phyloP scores from a whole-genome alignment of 2,797 vertebrate genomes.

The Heterohyrax brucei region DNA sequence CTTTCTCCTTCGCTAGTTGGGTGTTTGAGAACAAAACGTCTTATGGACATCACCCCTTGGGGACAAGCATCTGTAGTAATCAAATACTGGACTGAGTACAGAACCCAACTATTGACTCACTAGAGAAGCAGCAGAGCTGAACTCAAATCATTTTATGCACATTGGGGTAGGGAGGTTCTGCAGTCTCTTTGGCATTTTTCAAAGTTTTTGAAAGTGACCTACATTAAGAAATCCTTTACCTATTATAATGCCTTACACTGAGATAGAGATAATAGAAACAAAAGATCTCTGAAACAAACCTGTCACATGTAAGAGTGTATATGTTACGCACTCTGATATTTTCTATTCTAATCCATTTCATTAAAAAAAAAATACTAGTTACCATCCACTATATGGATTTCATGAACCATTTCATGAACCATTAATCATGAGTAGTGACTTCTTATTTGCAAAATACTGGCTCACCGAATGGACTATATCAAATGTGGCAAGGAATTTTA shows the following conservation, averaged over 20 bases:
- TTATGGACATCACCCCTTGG: background rate
- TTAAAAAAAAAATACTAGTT: background rate
- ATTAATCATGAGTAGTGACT: background rate
- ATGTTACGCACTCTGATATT: background rate
- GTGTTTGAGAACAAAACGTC: background rate
- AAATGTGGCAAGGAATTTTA: background rate
- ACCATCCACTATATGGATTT: slow-evolving; percentile 22
- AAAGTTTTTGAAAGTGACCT: slow-evolving; percentile 32
- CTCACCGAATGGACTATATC: background rate
- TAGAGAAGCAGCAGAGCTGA: background rate
- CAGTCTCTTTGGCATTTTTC: slow-evolving; percentile 17
- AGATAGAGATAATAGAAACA: background rate
- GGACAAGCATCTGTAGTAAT: background rate
- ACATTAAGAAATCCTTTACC: background rate
- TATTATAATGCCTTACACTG: background rate
- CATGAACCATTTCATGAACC: background rate
- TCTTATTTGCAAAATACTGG: slow-evolving; percentile 62
- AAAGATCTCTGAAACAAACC: slow-evolving; percentile 43
- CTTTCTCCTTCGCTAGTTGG: background rate
- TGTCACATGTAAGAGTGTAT: background rate
- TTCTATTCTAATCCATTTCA: background rate
- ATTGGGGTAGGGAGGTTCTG: background rate
- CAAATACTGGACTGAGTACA: background rate
- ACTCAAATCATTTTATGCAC: slow-evolving; percentile 46
- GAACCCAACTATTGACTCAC: background rate